These are phyloP conservation scores for Platycheirus rosarum DNA, from an alignment of 2,888 invertebrate genomes.

Conservation along the genomic window DNA sequence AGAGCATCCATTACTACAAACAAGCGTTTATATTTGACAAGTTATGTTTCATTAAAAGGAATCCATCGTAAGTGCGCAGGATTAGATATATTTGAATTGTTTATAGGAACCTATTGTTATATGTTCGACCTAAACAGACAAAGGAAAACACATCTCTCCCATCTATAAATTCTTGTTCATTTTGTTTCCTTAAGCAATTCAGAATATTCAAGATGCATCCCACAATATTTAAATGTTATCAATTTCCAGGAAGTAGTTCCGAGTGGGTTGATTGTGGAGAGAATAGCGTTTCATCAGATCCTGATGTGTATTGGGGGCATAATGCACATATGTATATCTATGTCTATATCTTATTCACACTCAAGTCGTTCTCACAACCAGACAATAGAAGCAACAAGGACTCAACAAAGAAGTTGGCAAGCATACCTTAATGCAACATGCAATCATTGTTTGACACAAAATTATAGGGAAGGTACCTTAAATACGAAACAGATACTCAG, in stretches of 20 bases:
- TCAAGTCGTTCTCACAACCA: too few relatives aligned
- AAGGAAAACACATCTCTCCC: not conserved
- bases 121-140: not conserved
- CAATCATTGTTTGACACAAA: slow-evolving; percentile 21
- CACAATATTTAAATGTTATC: slow-evolving; percentile 1
- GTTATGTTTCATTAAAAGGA: too few relatives aligned
- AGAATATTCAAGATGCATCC: not conserved
- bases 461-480: slow-evolving; percentile 12
- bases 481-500: slow-evolving; percentile 2
- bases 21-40: too few relatives aligned
- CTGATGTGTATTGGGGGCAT: too few relatives aligned
- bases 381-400: not conserved
- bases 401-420: not conserved
- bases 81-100: not conserved
- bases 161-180: not conserved
- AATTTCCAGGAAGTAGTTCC: not conserved
- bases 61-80: not conserved
- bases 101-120: too few relatives aligned
- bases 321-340: slow-evolving; percentile 2
- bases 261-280: not conserved
- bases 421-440: slow-evolving; percentile 29
- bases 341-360: too few relatives aligned
- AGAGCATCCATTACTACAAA: too few relatives aligned
- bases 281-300: not conserved
- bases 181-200: not conserved